Evolutionary conservation across 1,140 invertebrate genomes (phyloP).

Genomic region (Temnothorax curvispinosus): DNA sequence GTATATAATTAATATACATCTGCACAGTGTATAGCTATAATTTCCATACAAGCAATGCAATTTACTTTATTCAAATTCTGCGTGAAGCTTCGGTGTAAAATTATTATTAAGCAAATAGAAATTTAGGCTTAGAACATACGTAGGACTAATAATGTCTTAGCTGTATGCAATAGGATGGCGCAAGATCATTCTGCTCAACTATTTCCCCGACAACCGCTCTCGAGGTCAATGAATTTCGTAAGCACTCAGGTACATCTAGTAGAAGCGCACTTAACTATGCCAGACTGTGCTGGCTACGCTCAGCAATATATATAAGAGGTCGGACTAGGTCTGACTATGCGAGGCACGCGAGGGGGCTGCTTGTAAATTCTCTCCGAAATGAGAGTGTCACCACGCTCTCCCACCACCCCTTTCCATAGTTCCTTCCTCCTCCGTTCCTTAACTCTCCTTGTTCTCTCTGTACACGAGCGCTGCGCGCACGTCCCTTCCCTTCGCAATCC

Average conservation of each 20-base stretch:
- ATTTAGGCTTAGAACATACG: neutral
- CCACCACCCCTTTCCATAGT: slow-evolving; percentile 49
- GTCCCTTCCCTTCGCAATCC: slow-evolving; percentile 52
- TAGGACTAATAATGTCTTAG: slow-evolving; percentile 16
- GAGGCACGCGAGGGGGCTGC: slow-evolving; percentile 84
- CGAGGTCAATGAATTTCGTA: slow-evolving; percentile 74
- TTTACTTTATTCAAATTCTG: neutral
- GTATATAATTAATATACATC: neutral
- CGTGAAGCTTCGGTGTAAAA: neutral
- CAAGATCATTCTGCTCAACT: slow-evolving; percentile 33
- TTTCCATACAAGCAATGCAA: neutral
- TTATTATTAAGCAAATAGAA: neutral
- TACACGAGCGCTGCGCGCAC: slow-evolving; percentile 56
- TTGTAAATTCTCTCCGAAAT: slow-evolving; percentile 86
- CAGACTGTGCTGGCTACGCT: slow-evolving; percentile 79
- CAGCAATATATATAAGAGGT: slow-evolving; percentile 77
- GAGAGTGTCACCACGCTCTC: slow-evolving; percentile 83
- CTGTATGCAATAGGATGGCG: slow-evolving; percentile 15
- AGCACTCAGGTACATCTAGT: slow-evolving; percentile 75
- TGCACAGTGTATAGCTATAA: neutral
- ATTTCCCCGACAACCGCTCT: slow-evolving; percentile 41
- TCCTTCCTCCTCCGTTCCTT: slow-evolving; percentile 52
- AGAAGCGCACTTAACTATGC: slow-evolving; percentile 83
- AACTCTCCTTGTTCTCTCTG: slow-evolving; percentile 69
- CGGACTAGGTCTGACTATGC: slow-evolving; percentile 85